These are phyloP conservation scores for Chouioia cunea DNA, from an alignment of 2,888 invertebrate genomes.

Conservation along the genomic window DNA sequence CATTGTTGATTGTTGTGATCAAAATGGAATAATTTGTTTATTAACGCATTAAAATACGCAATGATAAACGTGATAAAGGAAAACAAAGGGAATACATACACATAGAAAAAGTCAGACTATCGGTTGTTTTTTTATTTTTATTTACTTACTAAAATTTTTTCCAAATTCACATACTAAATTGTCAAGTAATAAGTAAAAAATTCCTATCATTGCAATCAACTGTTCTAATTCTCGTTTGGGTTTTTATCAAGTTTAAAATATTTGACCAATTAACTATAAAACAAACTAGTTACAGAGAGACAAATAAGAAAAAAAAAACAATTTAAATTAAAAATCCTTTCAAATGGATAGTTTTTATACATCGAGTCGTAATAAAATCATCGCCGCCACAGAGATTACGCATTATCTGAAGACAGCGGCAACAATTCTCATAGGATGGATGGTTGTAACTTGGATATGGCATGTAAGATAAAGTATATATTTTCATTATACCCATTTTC, in stretches of 20 bases:
- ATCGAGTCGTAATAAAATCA: not conserved
- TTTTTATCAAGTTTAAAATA: not conserved
- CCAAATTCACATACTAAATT: too few species aligned
- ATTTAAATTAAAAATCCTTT: not conserved
- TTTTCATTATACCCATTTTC: too few species aligned
- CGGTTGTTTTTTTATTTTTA: slow-evolving; percentile 20
- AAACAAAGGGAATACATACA: too few species aligned
- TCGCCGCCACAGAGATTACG: slow-evolving; percentile 48
- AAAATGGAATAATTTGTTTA: not conserved
- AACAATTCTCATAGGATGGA: slow-evolving; percentile 60
- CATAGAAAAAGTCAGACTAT: not conserved
- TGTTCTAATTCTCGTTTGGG: not conserved
- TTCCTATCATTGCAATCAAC: not conserved
- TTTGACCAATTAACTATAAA: not conserved
- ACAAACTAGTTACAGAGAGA: not conserved
- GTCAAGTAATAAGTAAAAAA: not conserved
- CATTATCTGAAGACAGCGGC: slow-evolving; percentile 59
- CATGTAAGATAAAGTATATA: slow-evolving; percentile 53
- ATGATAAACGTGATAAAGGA: too few species aligned
- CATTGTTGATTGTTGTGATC: not conserved
- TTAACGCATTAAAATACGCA: not conserved
- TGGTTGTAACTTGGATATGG: slow-evolving; percentile 60
- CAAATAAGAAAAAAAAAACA: not conserved
- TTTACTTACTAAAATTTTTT: too few species aligned
- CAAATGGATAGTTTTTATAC: slow-evolving; percentile 34